Evolutionary conservation across 2,888 invertebrate genomes (phyloP), one percentile per base, ranked within the genome.

Genomic region (Lasius platythorax): DNA sequence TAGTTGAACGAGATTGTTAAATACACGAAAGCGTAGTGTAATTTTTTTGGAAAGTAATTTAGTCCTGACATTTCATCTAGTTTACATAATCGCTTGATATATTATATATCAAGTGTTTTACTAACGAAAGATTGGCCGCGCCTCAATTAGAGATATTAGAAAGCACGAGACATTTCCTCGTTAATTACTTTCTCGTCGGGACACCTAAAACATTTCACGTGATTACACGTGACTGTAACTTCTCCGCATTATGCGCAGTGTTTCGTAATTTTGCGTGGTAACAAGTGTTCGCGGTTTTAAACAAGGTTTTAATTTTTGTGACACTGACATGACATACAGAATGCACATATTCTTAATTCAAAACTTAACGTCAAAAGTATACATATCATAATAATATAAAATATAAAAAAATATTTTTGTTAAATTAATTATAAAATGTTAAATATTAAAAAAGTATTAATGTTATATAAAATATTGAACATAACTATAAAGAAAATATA

Each of bases 241-340:
- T 78, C 23, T 11, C 11, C 30, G 56, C 40, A 8, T 15, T 23
- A 61, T n/a, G 28, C 72, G 33, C 46, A 11, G 43, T 33, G 79
- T 81, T 81, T 81, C 79, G 79, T 81, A 81, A 81, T 63, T 81
- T 43, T 3, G 40, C 58, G 18, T n/a, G 46, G 46, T 18, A 70
- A 61, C 70, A 79, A 61, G 33, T 72, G 70, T 61, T 70, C 66
- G 37, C 46, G 37, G 23, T 81, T 72, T 81, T 81, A 61, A 81
- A 82, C 53, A 81, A 82, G 76, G 46, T 86, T 83, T 86, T 72
- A 46, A 64, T 12, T 23, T 37, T 78, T 63, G 85, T 87, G 82
- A 87, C 88, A 79, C 85, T 67, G 78, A 68, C 12, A 12, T 40
- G 23, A 3, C n/a, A 46, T 33, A 33, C 37, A 18, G 12, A 18